Base-by-base conservation (phyloP, 1,140 invertebrate species). In the Microplitis mediator region DNA sequence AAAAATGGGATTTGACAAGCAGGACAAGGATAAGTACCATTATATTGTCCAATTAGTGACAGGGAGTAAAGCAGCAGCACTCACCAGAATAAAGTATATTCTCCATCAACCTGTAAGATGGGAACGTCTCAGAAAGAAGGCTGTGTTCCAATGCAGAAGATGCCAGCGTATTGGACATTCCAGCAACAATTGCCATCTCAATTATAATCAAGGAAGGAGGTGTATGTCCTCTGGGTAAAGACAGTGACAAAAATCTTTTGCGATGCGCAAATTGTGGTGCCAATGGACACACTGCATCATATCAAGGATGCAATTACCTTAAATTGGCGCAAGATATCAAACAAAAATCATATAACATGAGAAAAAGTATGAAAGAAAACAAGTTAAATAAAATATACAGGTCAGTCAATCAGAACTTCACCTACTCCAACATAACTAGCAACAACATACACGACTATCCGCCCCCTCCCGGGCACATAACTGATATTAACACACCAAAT, bases 211-310 rank as follows among this genome's bases (percentile, higher is more conserved):
- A 75, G 61, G 75, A 75, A 36, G 50, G 31, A 4, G 9, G 69
- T 0, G 16, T 2, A 3, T 1, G 35, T 5, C 66, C 3, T 6
- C 9, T 4, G n/a, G 35, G 13, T 2, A 71, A 73, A 35, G 14
- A 23, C 50, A 52, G 4, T 4, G n/a, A 16, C 74, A 4, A 64
- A 60, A 13, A 66, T 50, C 1, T 39, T 39, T 39, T 78, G 74
- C 14, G 71, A 64, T 78, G 74, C 14, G 71, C 69, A 0, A 75
- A 74, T 23, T 76, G 75, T n/a, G 36, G 64, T 13, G 9, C 72
- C 13, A 36, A n/a, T 9, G 74, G 72, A 0, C 77, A 75, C 58
- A 70, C 71, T 0, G 77, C 73, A 0, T 75, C 73, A 0, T 76
- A 73, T 61, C 11, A n/a, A 50, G 76, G 74, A n/a, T 77, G 76